phyloP scores from a whole-genome alignment of 2,113 vertebrate species.

The Antechinus flavipes region DNA sequence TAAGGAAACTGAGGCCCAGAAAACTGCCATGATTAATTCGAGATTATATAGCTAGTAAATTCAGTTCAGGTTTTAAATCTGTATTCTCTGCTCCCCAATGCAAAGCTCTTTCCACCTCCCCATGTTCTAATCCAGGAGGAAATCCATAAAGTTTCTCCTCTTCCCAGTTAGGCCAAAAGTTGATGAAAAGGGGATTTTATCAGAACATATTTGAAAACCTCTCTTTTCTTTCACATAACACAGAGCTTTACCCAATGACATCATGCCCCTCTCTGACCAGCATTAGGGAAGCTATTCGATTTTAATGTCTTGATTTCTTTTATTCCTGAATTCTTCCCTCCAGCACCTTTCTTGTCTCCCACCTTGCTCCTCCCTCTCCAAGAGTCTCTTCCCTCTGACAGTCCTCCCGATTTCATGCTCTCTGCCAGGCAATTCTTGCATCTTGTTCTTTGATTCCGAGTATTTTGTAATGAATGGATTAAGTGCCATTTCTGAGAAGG shows the following conservation, averaged over 20 bases:
- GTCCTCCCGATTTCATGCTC: constrained; percentile 82
- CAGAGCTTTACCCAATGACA: neutral
- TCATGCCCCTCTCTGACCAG: neutral
- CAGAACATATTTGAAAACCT: neutral
- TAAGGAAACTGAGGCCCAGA: neutral
- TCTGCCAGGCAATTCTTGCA: constrained; percentile 83
- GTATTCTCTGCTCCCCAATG: neutral
- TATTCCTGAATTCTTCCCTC: neutral
- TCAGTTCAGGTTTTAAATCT: neutral
- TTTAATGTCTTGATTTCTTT: neutral
- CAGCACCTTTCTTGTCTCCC: neutral
- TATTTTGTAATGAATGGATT: constrained; percentile 80
- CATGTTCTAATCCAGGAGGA: neutral
- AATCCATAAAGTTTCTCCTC: neutral
- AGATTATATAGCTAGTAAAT: neutral
- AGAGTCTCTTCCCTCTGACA: constrained; percentile 80
- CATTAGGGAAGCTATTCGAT: neutral
- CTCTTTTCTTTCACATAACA: neutral
- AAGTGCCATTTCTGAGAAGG: constrained; percentile 56
- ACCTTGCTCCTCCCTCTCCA: constrained; percentile 54
- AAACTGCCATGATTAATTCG: neutral
- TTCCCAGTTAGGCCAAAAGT: neutral
- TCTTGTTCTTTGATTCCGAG: constrained; percentile 84
- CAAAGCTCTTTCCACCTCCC: neutral
- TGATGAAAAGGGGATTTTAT: neutral